A percentile compares a stretch with the other conserved stretches of the same genome.
These are phyloP conservation scores for Chrysomela aeneicollis DNA, from an alignment of 2,888 invertebrate genomes.

Conservation along the genomic window DNA sequence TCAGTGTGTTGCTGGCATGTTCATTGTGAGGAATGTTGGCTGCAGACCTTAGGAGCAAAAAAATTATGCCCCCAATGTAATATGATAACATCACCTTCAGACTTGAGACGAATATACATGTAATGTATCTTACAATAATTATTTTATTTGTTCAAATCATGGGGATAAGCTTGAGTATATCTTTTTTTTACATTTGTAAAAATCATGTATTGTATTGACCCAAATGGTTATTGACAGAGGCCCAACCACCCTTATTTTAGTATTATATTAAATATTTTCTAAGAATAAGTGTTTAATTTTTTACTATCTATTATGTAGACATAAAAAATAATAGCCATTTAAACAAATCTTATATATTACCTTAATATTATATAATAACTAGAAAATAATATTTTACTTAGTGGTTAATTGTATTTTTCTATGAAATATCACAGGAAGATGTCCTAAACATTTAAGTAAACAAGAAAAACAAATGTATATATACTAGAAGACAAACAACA, in stretches of 20 bases:
- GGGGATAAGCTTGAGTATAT: background rate
- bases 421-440: slow-evolving; percentile 26
- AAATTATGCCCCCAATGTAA: slow-evolving; percentile 96
- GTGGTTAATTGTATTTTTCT: slow-evolving; percentile 29
- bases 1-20: slow-evolving; percentile 98
- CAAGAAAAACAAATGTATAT: slow-evolving; percentile 19
- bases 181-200: background rate
- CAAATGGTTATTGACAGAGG: no score
- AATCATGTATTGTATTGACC: no score
- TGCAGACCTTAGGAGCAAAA: slow-evolving; percentile 78
- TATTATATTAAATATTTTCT: slow-evolving; percentile 5
- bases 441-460: slow-evolving; percentile 14
- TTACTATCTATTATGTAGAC: no score
- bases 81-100: slow-evolving; percentile 87
- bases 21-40: slow-evolving; percentile 88
- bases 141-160: slow-evolving; percentile 5
- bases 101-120: slow-evolving; percentile 88
- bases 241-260: background rate
- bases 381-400: slow-evolving; percentile 2
- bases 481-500: slow-evolving; percentile 18
- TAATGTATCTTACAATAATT: slow-evolving; percentile 56
- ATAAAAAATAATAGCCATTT: background rate
- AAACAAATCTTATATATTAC: background rate
- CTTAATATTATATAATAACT: background rate
- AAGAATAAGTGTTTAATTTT: background rate